Base-by-base conservation (phyloP, 23 tunicate genomes). In the Trididemnum miniatum region DNA sequence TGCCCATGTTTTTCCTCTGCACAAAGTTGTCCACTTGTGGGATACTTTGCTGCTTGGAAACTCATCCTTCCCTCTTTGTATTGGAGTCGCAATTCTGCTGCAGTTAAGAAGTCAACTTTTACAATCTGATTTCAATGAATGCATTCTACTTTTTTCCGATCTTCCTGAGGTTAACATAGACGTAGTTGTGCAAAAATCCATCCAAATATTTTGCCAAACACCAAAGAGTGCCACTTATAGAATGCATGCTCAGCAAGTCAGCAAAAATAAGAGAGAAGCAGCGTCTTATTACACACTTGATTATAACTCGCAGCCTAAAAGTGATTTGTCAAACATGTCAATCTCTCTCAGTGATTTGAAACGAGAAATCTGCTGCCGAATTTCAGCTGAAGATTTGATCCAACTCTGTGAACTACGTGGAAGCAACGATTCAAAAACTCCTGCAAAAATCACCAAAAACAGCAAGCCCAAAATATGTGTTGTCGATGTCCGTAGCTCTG, bases 1-100 rank as follows among this genome's bases (percentile, higher is more conserved):
- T 80, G 89, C 99, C 12, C 99, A 95, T 78, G 99, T 95, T 12
- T 95, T 95, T 65, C 99, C 99, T 0, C 67, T 95, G 52, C 89
- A 89, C 35, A 87, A 88, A 51, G 88, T 95, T 35, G 89, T 90
- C 50, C 99, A 95, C 73, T 64, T 95, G 51, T 95, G 99, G 99
- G 99, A 95, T 57, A 95, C 96, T 22, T 57, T 95, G 80, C 71
- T 95, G 67, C 85, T 95, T 34, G 95, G 95, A 20, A 90, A 95
- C 59, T 90, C 99, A 3, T 89, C 96, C 23, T 89, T 95, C 65
- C 99, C 99, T 0, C 89, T 95, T 18, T 95, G 91, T 51, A 89
- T 95, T 35, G 99, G 96, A 20, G 92, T 95, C 64, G 99, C 96
- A 20, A 90, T 95, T n/a, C 72, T 95, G 80, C 87, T 78, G 23